These are phyloP conservation scores for Phrynocephalus versicolor DNA, from an alignment of 2,113 vertebrate genomes.

Conservation along the genomic window DNA sequence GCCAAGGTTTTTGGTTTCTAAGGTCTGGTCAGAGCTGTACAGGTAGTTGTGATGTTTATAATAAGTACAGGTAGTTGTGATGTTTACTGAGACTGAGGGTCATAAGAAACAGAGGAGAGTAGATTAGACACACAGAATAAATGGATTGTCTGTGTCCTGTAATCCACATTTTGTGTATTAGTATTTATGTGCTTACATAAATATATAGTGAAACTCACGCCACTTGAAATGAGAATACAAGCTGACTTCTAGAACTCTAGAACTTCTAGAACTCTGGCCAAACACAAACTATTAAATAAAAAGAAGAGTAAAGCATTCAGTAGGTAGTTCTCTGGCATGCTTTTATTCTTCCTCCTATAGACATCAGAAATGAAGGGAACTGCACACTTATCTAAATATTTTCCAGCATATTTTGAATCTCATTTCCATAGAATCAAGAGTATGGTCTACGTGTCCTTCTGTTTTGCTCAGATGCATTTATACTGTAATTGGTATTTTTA, in stretches of 20 bases:
- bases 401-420: background rate
- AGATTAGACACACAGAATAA: background rate
- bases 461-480: background rate
- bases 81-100: too few species aligned
- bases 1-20: too few species aligned
- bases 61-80: background rate
- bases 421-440: background rate
- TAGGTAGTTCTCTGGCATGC: background rate
- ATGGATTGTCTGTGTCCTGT: background rate
- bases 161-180: background rate
- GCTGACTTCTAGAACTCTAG: background rate
- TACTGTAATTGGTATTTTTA: background rate
- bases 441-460: background rate
- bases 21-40: too few species aligned
- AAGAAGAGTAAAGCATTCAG: background rate
- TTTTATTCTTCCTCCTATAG: background rate
- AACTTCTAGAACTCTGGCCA: background rate
- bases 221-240: background rate
- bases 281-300: background rate
- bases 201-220: background rate
- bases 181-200: background rate
- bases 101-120: background rate
- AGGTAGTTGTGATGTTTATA: background rate
- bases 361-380: too few species aligned
- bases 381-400: background rate